Evolutionary conservation across 2,113 vertebrate genomes (phyloP).

Genomic region (Neopipo cinnamomea): DNA sequence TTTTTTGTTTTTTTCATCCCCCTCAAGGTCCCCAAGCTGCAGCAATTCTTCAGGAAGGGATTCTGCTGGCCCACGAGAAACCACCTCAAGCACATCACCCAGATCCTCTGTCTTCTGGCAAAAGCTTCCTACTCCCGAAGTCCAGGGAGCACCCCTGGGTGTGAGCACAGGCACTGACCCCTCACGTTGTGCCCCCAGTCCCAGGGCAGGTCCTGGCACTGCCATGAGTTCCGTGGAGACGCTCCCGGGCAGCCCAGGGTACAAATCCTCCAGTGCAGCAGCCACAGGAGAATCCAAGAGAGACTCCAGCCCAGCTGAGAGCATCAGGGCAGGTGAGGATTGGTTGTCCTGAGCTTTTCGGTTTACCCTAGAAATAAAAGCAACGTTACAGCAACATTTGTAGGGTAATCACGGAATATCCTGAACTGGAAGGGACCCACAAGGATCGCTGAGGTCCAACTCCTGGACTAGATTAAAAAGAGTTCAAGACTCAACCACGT

Average conservation of each 20-base stretch:
- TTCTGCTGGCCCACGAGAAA: neutral
- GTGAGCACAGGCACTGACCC: neutral
- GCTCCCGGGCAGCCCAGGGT: constrained; percentile 30
- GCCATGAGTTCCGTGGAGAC: constrained; percentile 38
- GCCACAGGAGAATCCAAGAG: constrained; percentile 42
- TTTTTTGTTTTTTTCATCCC: neutral
- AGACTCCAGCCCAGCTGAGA: constrained; percentile 64
- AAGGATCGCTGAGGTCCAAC: neutral
- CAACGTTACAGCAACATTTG: rapidly evolving
- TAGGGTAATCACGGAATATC: neutral
- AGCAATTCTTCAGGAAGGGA: neutral
- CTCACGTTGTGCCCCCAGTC: constrained; percentile 6
- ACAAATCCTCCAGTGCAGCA: constrained; percentile 40
- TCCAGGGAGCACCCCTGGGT: neutral
- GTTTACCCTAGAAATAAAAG: constrained; percentile 49
- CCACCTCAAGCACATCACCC: neutral
- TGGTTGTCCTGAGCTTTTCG: neutral
- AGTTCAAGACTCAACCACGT: neutral
- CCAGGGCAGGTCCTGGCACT: neutral
- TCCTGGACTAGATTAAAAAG: neutral
- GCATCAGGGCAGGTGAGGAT: constrained; percentile 62
- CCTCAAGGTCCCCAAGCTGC: neutral
- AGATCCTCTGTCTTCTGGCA: neutral
- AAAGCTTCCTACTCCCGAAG: neutral
- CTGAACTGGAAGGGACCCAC: neutral